Evolutionary conservation across 2,888 invertebrate genomes (phyloP).

Genomic region (Plebejus anna): DNA sequence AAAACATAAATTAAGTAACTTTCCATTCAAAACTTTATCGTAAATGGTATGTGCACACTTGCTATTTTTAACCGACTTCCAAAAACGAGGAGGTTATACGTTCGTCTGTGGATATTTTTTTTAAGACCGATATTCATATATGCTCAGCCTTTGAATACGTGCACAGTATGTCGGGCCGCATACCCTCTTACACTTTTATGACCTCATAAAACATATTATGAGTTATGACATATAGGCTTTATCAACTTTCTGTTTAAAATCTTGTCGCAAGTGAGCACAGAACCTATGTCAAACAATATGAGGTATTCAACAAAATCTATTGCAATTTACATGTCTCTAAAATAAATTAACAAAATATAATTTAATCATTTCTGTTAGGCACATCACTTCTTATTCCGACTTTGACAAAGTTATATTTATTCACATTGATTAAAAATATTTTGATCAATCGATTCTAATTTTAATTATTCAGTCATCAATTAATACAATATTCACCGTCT

Average conservation of each 20-base stretch:
- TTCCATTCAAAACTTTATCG: constrained; percentile 34
- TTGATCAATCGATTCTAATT: not conserved
- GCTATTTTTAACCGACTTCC: not conserved
- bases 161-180: no score
- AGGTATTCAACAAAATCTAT: not conserved
- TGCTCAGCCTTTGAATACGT: no score
- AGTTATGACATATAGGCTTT: not conserved
- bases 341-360: constrained; percentile 28
- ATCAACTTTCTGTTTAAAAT: not conserved
- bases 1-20: constrained; percentile 38
- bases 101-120: no score
- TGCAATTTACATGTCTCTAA: constrained; percentile 2
- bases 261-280: not conserved
- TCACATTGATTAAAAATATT: not conserved
- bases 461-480: not conserved
- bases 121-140: no score
- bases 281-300: not conserved
- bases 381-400: constrained; percentile 33
- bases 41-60: not conserved
- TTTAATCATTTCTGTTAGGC: constrained; percentile 36
- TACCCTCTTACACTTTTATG: no score
- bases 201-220: no score
- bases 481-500: not conserved
- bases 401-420: not conserved
- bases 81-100: no score